Evolutionary conservation across 1,140 invertebrate species (phyloP).

Genomic region (Drosophila cardini): DNA sequence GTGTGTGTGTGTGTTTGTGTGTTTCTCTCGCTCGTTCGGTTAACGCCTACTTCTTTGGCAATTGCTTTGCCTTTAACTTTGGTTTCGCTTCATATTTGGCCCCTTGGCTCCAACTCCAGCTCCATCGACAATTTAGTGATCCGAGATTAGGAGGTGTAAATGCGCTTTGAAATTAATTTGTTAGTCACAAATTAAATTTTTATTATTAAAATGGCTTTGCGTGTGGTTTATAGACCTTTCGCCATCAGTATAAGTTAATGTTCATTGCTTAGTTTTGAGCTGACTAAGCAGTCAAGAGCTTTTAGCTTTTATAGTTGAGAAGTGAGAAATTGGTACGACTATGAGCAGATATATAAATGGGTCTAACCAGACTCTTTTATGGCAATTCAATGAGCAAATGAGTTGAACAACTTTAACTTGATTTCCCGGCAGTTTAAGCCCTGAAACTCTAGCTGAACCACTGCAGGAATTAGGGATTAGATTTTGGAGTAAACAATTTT

Average conservation of each 20-base stretch:
- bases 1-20: constrained; percentile 9
- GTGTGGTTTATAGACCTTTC: constrained; percentile 63
- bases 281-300: neutral
- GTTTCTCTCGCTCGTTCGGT: constrained; percentile 32
- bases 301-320: neutral
- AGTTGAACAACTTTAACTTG: no score
- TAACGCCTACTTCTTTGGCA: constrained; percentile 64
- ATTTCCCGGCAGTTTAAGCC: no score
- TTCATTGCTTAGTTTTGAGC: neutral
- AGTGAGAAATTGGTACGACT: neutral
- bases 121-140: constrained; percentile 77
- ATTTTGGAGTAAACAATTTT: no score
- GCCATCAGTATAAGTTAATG: constrained; percentile 11
- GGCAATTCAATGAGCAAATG: no score
- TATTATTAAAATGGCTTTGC: constrained; percentile 78
- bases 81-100: constrained; percentile 28
- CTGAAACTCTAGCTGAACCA: no score
- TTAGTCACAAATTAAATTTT: constrained; percentile 81
- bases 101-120: constrained; percentile 35
- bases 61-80: constrained; percentile 41
- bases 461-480: no score
- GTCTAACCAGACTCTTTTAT: no score
- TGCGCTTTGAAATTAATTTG: constrained; percentile 81
- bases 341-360: neutral
- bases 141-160: constrained; percentile 81